Base-by-base conservation (phyloP, 1,140 invertebrate genomes). In the Ips nitidus region DNA sequence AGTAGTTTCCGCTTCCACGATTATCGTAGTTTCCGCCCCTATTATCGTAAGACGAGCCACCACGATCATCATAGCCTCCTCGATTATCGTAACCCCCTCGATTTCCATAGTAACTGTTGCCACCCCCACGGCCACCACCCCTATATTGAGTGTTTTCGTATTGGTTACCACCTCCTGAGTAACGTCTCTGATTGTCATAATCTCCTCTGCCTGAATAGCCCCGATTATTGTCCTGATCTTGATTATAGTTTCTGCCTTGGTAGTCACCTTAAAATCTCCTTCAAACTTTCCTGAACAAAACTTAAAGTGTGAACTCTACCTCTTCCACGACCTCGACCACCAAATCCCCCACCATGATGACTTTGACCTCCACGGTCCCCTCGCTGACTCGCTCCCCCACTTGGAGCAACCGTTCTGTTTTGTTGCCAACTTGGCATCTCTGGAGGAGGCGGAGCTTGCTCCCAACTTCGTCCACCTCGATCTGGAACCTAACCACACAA, bases 361-460 rank as follows among this genome's bases (percentile, higher is more conserved):
- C 69, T 71, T 2, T 6, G 79, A 42, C 7, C 73, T 6, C 76
- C 73, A 3, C 78, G 71, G 3, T 8, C 7, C 6, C 52, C 50
- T 69, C 59, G 64, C 38, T 70, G 64, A 42, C 80, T 75, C 5
- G 45, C 78, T 58, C n/a, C 79, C 71, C n/a, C 72, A 36, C 57
- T 69, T 41, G 76, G 66, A 38, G 75, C 71, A 62, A 75, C 75
- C 64, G 39, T 75, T 70, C 73, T 69, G 62, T 3, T 78, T 66
- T 94, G 91, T 76, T 92, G 88, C 91, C 94, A 98, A 1, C 91
- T 89, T 5, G 96, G 95, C 94, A 98, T 97, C 84, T 98, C 96
- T 6, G 94, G 94, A 3, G 95, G 94, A 1, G 96, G 96, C 2
- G 94, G 88, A 71, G 94, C 90, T 76, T 93, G 89, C 77, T 98